A percentile compares a stretch with the other conserved stretches of the same genome.
These are phyloP conservation scores for Danaus melanippus DNA, from an alignment of 1,140 invertebrate genomes.

Conservation along the genomic window DNA sequence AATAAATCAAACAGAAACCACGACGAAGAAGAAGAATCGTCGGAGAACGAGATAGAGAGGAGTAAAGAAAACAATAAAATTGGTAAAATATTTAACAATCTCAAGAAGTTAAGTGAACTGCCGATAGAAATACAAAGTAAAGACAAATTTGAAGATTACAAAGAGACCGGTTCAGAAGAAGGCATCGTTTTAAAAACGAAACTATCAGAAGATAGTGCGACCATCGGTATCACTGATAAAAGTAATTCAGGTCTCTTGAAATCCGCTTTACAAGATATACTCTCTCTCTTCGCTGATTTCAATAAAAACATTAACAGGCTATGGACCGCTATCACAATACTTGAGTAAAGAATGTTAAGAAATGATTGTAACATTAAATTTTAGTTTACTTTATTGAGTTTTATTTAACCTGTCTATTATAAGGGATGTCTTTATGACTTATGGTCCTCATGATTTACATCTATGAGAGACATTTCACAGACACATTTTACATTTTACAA, in stretches of 20 bases:
- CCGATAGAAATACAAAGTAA: conserved; percentile 25
- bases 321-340: conserved; percentile 40
- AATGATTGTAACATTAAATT: conserved; percentile 5
- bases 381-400: neutral
- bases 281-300: conserved; percentile 40
- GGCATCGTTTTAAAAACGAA: conserved; percentile 41
- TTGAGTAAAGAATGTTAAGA: conserved; percentile 31
- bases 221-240: conserved; percentile 36
- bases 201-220: conserved; percentile 35
- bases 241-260: conserved; percentile 38
- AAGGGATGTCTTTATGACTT: neutral
- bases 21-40: conserved; percentile 18
- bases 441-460: conserved; percentile 2
- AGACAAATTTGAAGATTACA: conserved; percentile 22
- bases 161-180: conserved; percentile 24
- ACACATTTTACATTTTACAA: too few relatives aligned
- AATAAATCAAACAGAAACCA: conserved; percentile 13
- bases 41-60: conserved; percentile 40
- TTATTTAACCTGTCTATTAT: conserved; percentile 1
- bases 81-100: conserved; percentile 36
- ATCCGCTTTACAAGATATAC: conserved; percentile 40
- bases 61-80: conserved; percentile 25
- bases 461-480: neutral
- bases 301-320: conserved; percentile 48
- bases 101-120: conserved; percentile 38